Conservation (phyloP, 2,113 vertebrate species). For the Datnioides undecimradiatus region DNA sequence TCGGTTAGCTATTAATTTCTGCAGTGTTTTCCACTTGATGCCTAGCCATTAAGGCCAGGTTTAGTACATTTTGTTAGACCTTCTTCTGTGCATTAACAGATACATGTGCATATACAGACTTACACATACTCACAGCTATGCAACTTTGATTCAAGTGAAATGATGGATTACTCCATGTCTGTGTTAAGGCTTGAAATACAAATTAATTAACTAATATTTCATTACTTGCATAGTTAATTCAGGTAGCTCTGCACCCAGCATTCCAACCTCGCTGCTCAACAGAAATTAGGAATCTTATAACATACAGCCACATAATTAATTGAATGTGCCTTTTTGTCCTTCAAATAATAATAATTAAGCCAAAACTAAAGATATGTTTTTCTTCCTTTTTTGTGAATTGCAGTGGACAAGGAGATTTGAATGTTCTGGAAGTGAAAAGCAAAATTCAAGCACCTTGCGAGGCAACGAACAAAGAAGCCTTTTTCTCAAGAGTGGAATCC, state of each 20-base stretch:
- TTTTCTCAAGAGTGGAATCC: conserved; percentile 91
- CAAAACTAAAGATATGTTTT: neutral
- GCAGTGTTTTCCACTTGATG: neutral
- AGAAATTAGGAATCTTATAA: neutral
- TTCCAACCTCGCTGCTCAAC: neutral
- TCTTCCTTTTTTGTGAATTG: conserved; percentile 29
- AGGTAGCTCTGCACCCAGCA: neutral
- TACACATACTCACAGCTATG: too few relatives aligned
- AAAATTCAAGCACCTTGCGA: conserved; percentile 82
- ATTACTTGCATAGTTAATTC: neutral
- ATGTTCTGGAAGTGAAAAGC: conserved; percentile 62
- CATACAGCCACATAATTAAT: neutral
- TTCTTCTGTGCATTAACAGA: too few relatives aligned
- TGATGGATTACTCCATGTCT: neutral
- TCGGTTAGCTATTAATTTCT: neutral
- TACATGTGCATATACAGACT: too few relatives aligned
- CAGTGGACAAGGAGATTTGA: conserved; percentile 70
- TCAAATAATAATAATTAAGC: neutral
- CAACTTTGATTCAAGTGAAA: neutral
- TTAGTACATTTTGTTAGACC: neutral
- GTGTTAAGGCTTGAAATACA: neutral
- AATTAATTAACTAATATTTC: neutral
- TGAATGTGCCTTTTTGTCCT: neutral
- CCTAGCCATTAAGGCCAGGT: too few relatives aligned
- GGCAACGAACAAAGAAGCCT: conserved; percentile 92